A percentile compares a stretch with the other conserved stretches of the same genome.
Conservation (phyloP, 2,797 vertebrate species). For the Aplochiton taeniatus region DNA sequence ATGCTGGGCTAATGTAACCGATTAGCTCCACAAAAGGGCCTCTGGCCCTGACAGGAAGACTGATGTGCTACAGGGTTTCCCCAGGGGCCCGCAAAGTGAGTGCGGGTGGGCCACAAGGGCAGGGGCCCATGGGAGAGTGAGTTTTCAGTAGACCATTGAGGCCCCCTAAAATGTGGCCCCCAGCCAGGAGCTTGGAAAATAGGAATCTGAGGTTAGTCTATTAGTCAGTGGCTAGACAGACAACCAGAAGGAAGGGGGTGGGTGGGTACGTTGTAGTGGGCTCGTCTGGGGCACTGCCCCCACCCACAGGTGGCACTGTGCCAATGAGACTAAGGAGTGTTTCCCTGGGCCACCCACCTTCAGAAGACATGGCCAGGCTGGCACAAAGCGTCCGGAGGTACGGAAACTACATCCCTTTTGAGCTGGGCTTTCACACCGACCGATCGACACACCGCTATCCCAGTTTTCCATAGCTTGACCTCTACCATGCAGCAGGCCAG, state of each 20-base stretch:
- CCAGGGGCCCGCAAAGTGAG: constrained; percentile 11
- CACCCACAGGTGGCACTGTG: too few species aligned
- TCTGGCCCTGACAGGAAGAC: constrained; percentile 32
- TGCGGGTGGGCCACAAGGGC: constrained; percentile 45
- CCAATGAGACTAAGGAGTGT: too few species aligned
- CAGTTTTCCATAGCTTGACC: too few species aligned
- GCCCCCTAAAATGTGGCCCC: constrained; percentile 52
- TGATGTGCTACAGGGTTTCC: constrained; percentile 28
- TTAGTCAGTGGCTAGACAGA: constrained; percentile 53
- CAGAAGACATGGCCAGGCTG: too few species aligned
- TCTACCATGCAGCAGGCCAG: too few species aligned
- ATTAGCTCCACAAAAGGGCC: constrained; percentile 37
- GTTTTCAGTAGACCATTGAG: constrained; percentile 39
- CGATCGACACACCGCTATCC: too few species aligned
- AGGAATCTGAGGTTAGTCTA: constrained; percentile 28
- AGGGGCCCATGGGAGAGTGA: constrained; percentile 43
- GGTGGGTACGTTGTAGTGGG: constrained; percentile 34
- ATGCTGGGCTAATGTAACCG: constrained; percentile 31
- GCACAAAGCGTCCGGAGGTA: too few species aligned
- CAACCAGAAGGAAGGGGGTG: constrained; percentile 39
- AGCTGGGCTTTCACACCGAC: too few species aligned
- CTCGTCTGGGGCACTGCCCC: constrained; percentile 54
- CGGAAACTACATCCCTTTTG: too few species aligned
- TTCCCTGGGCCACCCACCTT: too few species aligned
- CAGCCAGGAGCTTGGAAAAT: constrained; percentile 31